phyloP scores from a whole-genome alignment of 2,888 invertebrate genomes.

The Caenorhabditis sp. region DNA sequence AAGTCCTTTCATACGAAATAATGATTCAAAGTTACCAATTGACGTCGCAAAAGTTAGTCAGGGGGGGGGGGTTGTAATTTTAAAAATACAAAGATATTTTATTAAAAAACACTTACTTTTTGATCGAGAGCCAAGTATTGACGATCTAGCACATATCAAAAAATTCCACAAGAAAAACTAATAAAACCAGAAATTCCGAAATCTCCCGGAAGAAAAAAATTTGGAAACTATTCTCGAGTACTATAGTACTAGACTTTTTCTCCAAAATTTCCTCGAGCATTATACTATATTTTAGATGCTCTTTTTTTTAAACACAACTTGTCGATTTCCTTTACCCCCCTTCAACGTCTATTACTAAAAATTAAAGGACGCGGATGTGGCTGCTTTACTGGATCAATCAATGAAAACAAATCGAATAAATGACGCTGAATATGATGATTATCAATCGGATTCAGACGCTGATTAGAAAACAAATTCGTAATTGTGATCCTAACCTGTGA shows the following conservation, averaged over 20 bases:
- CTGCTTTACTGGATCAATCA: slow-evolving; percentile 42
- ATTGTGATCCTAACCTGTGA: slow-evolving; percentile 3
- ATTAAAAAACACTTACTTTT: not conserved
- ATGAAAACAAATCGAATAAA: slow-evolving; percentile 48
- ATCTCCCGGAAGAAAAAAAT: too few species aligned
- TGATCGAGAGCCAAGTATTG: too few species aligned
- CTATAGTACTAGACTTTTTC: too few species aligned
- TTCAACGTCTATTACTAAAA: too few species aligned
- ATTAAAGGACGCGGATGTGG: slow-evolving; percentile 53
- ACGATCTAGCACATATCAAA: too few species aligned
- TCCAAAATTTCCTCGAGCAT: too few species aligned
- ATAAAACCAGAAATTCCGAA: too few species aligned
- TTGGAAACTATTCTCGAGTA: too few species aligned
- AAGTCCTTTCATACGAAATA: slow-evolving; percentile 74
- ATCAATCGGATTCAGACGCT: slow-evolving; percentile 49
- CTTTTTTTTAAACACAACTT: too few species aligned
- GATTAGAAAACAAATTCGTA: slow-evolving; percentile 18
- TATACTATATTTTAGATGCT: too few species aligned
- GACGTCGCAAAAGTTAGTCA: slow-evolving; percentile 73
- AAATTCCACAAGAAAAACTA: too few species aligned
- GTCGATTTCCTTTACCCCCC: too few species aligned
- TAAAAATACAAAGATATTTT: slow-evolving; percentile 37
- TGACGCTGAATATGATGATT: slow-evolving; percentile 50
- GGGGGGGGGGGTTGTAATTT: slow-evolving; percentile 59
- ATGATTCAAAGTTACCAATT: slow-evolving; percentile 74